Base-by-base conservation (phyloP, 2,113 vertebrate species). In the Halcyon malimbica region DNA sequence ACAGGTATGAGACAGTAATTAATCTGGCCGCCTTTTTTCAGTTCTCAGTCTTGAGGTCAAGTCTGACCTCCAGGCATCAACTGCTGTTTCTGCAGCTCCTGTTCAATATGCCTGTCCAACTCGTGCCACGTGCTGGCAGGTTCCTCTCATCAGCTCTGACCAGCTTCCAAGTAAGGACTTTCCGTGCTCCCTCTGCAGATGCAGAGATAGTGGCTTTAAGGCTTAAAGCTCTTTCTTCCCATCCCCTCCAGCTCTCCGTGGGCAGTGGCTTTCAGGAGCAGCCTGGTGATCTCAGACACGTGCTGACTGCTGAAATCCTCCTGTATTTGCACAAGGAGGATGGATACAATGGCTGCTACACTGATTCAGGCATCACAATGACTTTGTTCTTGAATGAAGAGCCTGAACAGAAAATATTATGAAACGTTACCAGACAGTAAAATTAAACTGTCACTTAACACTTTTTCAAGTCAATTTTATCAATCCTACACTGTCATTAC, bases 381-480 rank as follows among this genome's bases (percentile, higher is more conserved):
- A 75, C 37, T 92, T 75, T 11, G 1, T n/a, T 41, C 51, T 71
- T 81, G 62, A 87, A 0, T 57, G 15, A 28, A 81, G 41, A 82
- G 42, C 56, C 35, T 87, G 73, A 82, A 71, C 17, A 68, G 54
- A 92, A 93, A 95, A 87, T 82, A 93, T 71, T 92, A 68, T 67
- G 69, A 96, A 75, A 48, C 57, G 54, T 93, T 87, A 77, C 53
- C 53, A 83, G 53, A 21, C 39, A 64, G 76, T 46, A 35, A 76
- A 83, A 89, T 91, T 64, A 76, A 94, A 83, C 63, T 94, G 68
- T 81, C 92, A 56, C 16, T 91, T 79, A 80, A 71, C 48, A 76
- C 21, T 85, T 74, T 41, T 79, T 59, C 57, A 87, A 69, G 73
- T 93, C 76, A 60, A 56, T 91, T 86, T 69, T 63, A 83, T 77